These are phyloP conservation scores for Oegoconia quadripuncta DNA, from an alignment of 2,888 invertebrate species.

Conservation along the genomic window DNA sequence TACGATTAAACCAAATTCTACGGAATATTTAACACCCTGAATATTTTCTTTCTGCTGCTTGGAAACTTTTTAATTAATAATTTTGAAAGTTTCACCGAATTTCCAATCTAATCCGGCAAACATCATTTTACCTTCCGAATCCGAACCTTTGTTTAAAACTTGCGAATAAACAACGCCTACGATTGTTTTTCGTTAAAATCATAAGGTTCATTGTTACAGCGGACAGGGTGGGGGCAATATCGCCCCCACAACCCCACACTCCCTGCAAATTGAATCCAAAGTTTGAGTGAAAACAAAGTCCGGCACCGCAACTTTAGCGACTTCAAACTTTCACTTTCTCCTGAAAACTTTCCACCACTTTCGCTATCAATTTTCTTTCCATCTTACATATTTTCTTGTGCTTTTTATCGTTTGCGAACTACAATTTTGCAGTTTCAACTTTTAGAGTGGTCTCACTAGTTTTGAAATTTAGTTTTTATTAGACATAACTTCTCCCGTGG, in stretches of 20 bases:
- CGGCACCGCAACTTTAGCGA: slow-evolving; percentile 57
- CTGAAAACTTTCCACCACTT: slow-evolving; percentile 63
- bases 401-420: background rate
- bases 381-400: background rate
- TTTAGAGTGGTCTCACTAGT: background rate
- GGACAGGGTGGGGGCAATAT: slow-evolving; percentile 29
- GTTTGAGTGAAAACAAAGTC: slow-evolving; percentile 70
- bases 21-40: too few relatives aligned
- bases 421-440: background rate
- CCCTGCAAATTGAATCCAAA: slow-evolving; percentile 65
- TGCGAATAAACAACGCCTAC: slow-evolving; percentile 1
- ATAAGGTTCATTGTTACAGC: slow-evolving; percentile 41
- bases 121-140: too few relatives aligned
- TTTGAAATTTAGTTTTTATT: background rate
- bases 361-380: slow-evolving; percentile 49
- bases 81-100: too few relatives aligned
- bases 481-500: background rate
- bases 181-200: slow-evolving; percentile 31
- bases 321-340: slow-evolving; percentile 62
- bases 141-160: slow-evolving; percentile 22
- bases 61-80: too few relatives aligned
- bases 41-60: too few relatives aligned
- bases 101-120: too few relatives aligned
- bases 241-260: slow-evolving; percentile 24
- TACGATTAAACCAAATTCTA: too few relatives aligned